A percentile compares a stretch with the other conserved stretches of the same genome.
Evolutionary conservation across 2,113 vertebrate species (phyloP).

Genomic region (Microcebus murinus): DNA sequence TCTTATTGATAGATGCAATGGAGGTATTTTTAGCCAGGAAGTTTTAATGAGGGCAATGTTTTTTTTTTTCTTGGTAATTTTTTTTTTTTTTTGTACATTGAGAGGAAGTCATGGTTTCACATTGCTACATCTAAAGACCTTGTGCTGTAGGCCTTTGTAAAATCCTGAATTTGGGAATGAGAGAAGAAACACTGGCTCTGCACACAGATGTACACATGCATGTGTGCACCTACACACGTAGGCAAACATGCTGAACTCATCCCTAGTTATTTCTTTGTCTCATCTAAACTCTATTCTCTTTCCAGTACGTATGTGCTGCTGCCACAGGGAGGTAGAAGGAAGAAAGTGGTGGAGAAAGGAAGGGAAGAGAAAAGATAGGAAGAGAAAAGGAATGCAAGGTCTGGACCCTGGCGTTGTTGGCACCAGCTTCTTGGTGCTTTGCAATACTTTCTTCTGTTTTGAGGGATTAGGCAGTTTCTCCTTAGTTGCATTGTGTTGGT

Average conservation of each 20-base stretch:
- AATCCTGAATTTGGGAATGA: neutral
- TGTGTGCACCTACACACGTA: no score
- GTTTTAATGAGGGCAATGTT: neutral
- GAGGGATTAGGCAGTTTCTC: neutral
- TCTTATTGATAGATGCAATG: neutral
- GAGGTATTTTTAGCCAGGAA: neutral
- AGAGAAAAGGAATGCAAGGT: neutral
- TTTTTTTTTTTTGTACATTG: neutral
- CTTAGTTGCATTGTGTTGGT: neutral
- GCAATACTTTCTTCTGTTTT: neutral
- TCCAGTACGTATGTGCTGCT: neutral
- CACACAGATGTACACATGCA: neutral
- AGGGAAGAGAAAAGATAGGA: neutral
- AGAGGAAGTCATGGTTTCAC: neutral
- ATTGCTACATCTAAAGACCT: neutral
- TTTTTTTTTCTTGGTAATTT: neutral
- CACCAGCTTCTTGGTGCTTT: neutral
- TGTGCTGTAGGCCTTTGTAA: neutral
- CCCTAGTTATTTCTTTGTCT: neutral
- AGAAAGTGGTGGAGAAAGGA: neutral
- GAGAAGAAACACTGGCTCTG: neutral
- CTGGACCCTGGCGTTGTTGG: accelerated
- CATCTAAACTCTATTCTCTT: neutral
- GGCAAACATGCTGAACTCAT: neutral
- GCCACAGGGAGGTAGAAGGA: neutral